These are phyloP conservation scores for Fistularia tabacaria DNA, from an alignment of 2,797 vertebrate species.

Conservation along the genomic window DNA sequence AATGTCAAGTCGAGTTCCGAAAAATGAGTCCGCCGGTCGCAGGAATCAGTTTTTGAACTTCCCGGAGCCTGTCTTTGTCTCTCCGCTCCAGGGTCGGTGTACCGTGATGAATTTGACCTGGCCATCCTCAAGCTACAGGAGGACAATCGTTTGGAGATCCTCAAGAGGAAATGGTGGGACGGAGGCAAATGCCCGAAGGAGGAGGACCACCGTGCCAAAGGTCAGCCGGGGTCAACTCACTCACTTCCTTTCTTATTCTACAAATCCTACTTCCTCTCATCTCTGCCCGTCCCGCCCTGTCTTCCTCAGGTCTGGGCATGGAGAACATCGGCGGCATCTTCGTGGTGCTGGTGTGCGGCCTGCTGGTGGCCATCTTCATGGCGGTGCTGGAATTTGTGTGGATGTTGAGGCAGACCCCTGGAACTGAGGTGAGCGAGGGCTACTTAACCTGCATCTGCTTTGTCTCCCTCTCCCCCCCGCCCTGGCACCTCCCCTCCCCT, in stretches of 20 bases:
- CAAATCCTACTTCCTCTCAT: neutral
- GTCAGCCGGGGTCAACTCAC: constrained; percentile 62
- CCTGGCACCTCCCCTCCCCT: constrained; percentile 30
- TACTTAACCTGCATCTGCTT: constrained; percentile 76
- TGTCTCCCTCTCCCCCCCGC: constrained; percentile 55
- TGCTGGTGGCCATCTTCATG: constrained; percentile 98
- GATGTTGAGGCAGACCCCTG: constrained; percentile 90
- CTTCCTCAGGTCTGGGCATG: constrained; percentile 88
- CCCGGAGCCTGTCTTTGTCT: neutral
- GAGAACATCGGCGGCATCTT: constrained; percentile 99
- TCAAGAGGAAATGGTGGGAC: constrained; percentile 99
- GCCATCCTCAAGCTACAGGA: constrained; percentile 98
- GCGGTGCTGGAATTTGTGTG: constrained; percentile 98
- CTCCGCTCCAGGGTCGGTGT: constrained; percentile 81
- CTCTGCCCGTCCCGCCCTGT: neutral
- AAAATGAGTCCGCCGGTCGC: too few species aligned
- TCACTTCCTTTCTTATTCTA: too few species aligned
- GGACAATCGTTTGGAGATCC: constrained; percentile 95
- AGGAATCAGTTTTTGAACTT: too few species aligned
- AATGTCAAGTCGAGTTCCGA: too few species aligned
- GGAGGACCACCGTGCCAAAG: constrained; percentile 97
- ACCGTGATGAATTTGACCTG: constrained; percentile 92
- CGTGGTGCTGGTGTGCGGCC: constrained; percentile 96
- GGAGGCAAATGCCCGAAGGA: constrained; percentile 97
- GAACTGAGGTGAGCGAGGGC: constrained; percentile 89